Conservation (phyloP, 2,113 vertebrate genomes). For the Phyllopteryx taeniolatus region DNA sequence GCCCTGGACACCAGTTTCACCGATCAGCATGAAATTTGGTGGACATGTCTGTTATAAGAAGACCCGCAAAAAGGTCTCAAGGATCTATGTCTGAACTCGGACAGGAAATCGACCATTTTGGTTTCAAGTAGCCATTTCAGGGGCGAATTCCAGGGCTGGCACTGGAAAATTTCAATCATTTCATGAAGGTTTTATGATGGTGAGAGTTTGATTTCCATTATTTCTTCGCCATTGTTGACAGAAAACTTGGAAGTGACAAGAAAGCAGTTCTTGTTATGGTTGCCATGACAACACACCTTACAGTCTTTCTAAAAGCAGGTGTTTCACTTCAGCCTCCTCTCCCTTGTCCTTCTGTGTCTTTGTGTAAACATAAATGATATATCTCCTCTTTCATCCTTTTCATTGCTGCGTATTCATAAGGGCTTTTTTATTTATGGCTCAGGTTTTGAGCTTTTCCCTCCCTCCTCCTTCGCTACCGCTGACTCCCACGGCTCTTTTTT, state of each 20-base stretch:
- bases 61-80: background rate
- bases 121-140: too few species aligned
- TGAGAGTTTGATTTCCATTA: background rate
- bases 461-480: background rate
- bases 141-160: too few species aligned
- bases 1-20: too few species aligned
- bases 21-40: background rate
- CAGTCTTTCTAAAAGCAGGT: background rate
- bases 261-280: background rate
- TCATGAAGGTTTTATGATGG: background rate
- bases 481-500: background rate
- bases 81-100: background rate
- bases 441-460: background rate
- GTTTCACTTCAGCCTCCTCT: background rate
- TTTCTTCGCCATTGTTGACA: background rate
- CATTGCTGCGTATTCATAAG: background rate
- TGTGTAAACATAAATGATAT: background rate
- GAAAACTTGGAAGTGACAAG: background rate
- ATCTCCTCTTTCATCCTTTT: background rate
- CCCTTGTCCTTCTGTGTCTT: background rate
- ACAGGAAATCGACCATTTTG: background rate
- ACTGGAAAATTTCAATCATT: background rate
- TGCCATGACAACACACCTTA: background rate
- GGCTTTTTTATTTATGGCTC: slow-evolving; percentile 1
- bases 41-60: background rate